Base-by-base conservation (phyloP, 2,113 vertebrate species). In the Lagopus leucura region DNA sequence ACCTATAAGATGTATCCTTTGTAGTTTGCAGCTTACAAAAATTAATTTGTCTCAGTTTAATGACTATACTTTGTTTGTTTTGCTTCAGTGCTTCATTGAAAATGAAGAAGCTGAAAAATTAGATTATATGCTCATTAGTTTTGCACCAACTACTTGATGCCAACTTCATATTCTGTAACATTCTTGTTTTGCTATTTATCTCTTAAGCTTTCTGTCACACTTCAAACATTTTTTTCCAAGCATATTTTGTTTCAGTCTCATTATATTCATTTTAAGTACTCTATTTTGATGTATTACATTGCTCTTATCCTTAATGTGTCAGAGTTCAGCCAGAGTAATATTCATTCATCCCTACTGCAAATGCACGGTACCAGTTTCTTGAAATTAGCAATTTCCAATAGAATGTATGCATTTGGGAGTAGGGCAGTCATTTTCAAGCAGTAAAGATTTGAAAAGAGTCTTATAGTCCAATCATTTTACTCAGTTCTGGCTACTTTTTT, bases 111-210 rank as follows among this genome's bases (percentile, higher is more conserved):
- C 86, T 88, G 64, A 76, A 94, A 74, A 93, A 95, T 74, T 83
- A 82, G 90, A 96, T 96, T 94, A 94, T 86, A 67, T 88, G 86
- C 93, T 90, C 50, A 66, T 96, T 96, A 95, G 93, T 88, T 92
- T 88, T 94, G 65, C 85, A 78, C 71, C 64, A 88, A 57, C 65
- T 64, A 8, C n/a, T 77, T 34, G 55, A 28, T 64, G 52, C 82
- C 75, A 91, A 77, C 82, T 50, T 86, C 75, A 36, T 43, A 34
- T 8, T 66, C 71, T 28, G 3, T 30, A 86, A 58, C 17, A 24
- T 61, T 74, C 28, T 6, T 71, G 14, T 50, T 93, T 90, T 90
- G 32, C 7, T 80, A 3, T 80, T 94, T 94, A 34, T 34, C 14
- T 60, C 60, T 76, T 74, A 18, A 74, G 8, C 1, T 1, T 92